Evolutionary conservation across 1,140 invertebrate genomes (phyloP).

Genomic region (Temnothorax longispinosus): DNA sequence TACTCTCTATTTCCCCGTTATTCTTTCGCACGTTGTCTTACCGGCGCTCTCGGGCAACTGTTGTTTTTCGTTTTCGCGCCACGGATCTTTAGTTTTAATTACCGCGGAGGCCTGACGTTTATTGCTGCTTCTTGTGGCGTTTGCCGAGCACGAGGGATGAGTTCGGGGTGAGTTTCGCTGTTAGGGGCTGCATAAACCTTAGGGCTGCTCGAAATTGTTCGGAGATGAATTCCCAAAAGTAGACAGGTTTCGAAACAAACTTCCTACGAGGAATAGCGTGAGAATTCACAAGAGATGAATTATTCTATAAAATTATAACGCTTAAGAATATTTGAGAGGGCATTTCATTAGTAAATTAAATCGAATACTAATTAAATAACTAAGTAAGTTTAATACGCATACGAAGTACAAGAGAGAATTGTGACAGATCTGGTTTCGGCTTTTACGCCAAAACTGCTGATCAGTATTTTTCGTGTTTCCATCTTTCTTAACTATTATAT

Average conservation of each 20-base stretch:
- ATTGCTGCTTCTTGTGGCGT: slow-evolving; percentile 83
- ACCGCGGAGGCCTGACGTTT: slow-evolving; percentile 83
- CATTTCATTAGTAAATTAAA: background rate
- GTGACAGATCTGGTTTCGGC: background rate
- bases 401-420: background rate
- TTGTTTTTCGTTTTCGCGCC: slow-evolving; percentile 82
- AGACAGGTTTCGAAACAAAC: slow-evolving; percentile 80
- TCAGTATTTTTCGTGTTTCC: background rate
- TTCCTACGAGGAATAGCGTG: slow-evolving; percentile 52
- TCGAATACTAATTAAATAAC: background rate
- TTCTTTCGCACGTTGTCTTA: slow-evolving; percentile 67
- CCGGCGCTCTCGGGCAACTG: slow-evolving; percentile 62
- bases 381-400: background rate
- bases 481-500: background rate
- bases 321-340: background rate
- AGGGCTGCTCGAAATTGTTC: slow-evolving; percentile 69
- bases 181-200: slow-evolving; percentile 51
- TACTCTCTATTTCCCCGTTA: slow-evolving; percentile 53
- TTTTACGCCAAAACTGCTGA: background rate
- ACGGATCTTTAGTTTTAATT: slow-evolving; percentile 85
- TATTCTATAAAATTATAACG: slow-evolving; percentile 26
- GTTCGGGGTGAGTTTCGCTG: slow-evolving; percentile 71
- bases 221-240: slow-evolving; percentile 80
- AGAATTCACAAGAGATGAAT: slow-evolving; percentile 31
- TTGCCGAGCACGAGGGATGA: slow-evolving; percentile 73